Base-by-base conservation (phyloP, 2,888 invertebrate genomes). In the Monopis laevigella region DNA sequence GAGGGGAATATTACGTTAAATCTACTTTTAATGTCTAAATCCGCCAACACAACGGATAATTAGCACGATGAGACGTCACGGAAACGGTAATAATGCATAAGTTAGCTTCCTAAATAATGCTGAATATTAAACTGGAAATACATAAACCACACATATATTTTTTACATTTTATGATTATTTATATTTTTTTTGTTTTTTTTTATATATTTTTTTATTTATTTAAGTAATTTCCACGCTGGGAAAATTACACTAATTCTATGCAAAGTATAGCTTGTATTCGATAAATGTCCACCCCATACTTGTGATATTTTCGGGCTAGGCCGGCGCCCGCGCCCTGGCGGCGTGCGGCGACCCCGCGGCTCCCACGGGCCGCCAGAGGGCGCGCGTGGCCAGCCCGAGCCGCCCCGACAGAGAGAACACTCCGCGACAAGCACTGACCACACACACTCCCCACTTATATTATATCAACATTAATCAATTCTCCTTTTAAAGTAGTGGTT, bases 231-330 rank as follows among this genome's bases (percentile, higher is more conserved):
- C 77, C 82, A 82, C 82, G 83, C 82, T 85, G 84, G 88, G 88
- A 89, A 89, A 89, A 89, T 86, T 88, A 86, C 89, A 90, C 89
- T 90, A 90, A 88, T 89, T 90, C 88, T 89, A 90, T 90, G 90
- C 90, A 90, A 90, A 91, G 90, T 90, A 90, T 90, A 90, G 90
- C 88, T 89, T 89, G 89, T 90, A 89, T 78, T 66, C 77, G 56
- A 70, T 66, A 75, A 65, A 67, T 70, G 70, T 77, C 75, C 80
- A 78, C 80, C 75, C 77, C 80, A 78, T 80, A 78, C 75, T 77
- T 80, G 78, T 75, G 17, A 11, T 71, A 73, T 60, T 74, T 68
- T 77, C 78, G 80, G 80, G 74, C 77, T 80, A 78, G 77, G 78
- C 77, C 59, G 65, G 74, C 78, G 78, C 80, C n/a, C n/a, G 80